A percentile compares a stretch with the other conserved stretches of the same genome.
phyloP scores from a whole-genome alignment of 2,797 vertebrate genomes.

The Chanos chanos region DNA sequence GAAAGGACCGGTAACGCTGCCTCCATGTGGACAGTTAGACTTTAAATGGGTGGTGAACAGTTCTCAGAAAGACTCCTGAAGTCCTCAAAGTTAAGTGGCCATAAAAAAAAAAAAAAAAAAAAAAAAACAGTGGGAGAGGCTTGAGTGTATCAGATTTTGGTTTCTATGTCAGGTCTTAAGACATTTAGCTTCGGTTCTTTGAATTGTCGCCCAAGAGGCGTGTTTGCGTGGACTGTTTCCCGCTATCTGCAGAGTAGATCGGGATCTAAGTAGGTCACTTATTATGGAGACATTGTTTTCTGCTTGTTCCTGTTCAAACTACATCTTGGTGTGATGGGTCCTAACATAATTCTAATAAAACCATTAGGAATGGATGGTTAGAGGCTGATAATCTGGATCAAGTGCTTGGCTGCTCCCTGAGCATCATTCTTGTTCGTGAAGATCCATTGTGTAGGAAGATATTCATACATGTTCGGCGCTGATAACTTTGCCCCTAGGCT shows the following conservation, averaged over 20 bases:
- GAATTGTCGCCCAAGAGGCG: slow-evolving; percentile 8
- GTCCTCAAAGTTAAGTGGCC: background rate
- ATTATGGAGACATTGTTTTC: slow-evolving; percentile 31
- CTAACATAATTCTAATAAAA: too few relatives aligned
- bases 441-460: background rate
- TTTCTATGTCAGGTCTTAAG: background rate
- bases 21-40: slow-evolving; percentile 3
- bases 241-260: slow-evolving; percentile 38
- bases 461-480: background rate
- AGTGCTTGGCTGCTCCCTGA: background rate
- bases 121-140: background rate
- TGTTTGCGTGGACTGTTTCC: slow-evolving; percentile 25
- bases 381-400: slow-evolving; percentile 1
- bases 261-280: slow-evolving; percentile 53
- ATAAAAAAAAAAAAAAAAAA: background rate
- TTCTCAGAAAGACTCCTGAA: slow-evolving; percentile 5
- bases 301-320: background rate
- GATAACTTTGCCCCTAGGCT: background rate
- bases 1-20: too few relatives aligned
- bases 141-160: background rate
- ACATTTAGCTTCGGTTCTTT: background rate
- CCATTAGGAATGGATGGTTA: background rate
- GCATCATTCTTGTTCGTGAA: background rate
- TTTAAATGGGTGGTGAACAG: slow-evolving; percentile 11
- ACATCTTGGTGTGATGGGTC: too few relatives aligned